Evolutionary conservation across 2,888 invertebrate species (phyloP).

Genomic region (Protophormia terraenovae): DNA sequence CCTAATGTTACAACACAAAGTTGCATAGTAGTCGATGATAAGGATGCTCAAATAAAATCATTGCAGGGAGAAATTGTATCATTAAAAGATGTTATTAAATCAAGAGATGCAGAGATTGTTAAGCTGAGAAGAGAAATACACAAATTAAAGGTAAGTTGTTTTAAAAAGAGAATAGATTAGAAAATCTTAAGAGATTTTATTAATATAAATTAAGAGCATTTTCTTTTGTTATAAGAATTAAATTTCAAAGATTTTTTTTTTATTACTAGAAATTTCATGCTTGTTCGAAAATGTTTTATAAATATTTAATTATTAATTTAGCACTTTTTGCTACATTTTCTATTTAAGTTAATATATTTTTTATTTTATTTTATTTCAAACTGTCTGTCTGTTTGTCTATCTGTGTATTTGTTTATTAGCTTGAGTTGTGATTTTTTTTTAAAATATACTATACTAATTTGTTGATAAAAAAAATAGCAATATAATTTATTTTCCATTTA

Average conservation of each 20-base stretch:
- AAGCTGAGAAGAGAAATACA: constrained; percentile 87
- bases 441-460: constrained; percentile 11
- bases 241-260: background rate
- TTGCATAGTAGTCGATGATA: constrained; percentile 70
- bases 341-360: no score
- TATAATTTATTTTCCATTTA: no score
- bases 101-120: constrained; percentile 84
- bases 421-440: constrained; percentile 1
- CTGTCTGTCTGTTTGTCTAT: background rate
- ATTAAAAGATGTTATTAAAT: constrained; percentile 83
- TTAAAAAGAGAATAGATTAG: background rate
- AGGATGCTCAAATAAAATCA: constrained; percentile 80
- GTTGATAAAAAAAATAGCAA: constrained; percentile 30
- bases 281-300: background rate
- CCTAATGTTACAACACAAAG: constrained; percentile 70
- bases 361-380: background rate
- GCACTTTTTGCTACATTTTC: constrained; percentile 66
- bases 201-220: background rate
- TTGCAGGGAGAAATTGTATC: constrained; percentile 83
- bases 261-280: constrained; percentile 14
- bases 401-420: constrained; percentile 19
- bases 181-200: background rate
- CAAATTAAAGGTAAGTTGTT: constrained; percentile 84
- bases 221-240: background rate
- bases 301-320: constrained; percentile 76